Evolutionary conservation across 2,888 invertebrate genomes (phyloP).

Genomic region (Neoaliturus tenellus): DNA sequence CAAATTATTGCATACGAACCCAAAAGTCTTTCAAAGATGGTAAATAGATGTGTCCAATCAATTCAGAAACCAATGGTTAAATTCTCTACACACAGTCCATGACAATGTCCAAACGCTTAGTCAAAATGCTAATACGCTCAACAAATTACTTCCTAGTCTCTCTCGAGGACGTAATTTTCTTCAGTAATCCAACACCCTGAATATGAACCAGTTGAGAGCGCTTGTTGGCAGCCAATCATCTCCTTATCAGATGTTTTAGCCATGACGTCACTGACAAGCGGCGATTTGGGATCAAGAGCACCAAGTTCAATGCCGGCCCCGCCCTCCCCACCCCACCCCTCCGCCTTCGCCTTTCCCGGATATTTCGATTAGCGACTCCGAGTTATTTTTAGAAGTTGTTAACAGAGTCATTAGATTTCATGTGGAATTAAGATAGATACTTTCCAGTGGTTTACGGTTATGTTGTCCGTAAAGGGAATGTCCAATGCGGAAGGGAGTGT

Average conservation of each 20-base stretch:
- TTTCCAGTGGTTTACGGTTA: background rate
- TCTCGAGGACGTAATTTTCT: background rate
- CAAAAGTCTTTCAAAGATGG: too few species aligned
- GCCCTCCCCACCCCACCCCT: background rate
- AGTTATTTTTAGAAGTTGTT: background rate
- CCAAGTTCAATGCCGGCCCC: constrained; percentile 43
- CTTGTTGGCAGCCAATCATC: background rate
- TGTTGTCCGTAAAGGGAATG: background rate
- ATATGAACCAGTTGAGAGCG: background rate
- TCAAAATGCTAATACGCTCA: background rate
- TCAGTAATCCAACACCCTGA: constrained; percentile 1
- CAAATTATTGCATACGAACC: too few species aligned
- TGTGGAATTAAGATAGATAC: background rate
- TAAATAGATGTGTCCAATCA: too few species aligned
- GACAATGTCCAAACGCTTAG: too few species aligned
- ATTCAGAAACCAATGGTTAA: too few species aligned
- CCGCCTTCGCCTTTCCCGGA: background rate
- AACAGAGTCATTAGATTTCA: constrained; percentile 7
- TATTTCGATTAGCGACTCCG: constrained; percentile 1
- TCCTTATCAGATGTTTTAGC: constrained; percentile 10
- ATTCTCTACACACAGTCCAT: background rate
- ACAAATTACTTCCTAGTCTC: constrained; percentile 7
- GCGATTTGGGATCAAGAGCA: background rate
- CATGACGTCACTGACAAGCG: constrained; percentile 10
- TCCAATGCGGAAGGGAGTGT: background rate